Evolutionary conservation across 2,797 vertebrate species (phyloP).

Genomic region (Psittacula echo): DNA sequence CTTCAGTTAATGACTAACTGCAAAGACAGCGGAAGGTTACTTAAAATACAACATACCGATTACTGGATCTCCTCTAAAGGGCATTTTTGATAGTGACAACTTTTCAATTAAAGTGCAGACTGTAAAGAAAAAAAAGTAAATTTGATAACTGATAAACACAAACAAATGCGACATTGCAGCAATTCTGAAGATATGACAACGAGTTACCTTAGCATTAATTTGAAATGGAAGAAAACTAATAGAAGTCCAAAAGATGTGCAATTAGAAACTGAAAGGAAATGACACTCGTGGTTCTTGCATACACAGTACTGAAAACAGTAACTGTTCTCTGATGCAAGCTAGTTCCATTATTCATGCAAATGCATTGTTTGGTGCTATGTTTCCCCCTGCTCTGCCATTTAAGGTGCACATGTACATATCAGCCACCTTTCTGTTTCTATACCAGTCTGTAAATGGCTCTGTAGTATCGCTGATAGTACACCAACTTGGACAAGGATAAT

Average conservation of each 20-base stretch:
- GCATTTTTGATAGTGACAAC: slow-evolving; percentile 89
- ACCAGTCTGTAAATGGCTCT: neutral
- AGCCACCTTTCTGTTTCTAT: neutral
- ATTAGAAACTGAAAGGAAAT: neutral
- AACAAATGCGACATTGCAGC: neutral
- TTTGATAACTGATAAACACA: neutral
- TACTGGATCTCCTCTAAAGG: slow-evolving; percentile 84
- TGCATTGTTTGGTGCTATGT: too few species aligned
- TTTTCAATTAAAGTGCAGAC: slow-evolving; percentile 93
- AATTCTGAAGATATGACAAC: neutral
- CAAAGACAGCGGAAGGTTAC: neutral
- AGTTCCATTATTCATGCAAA: neutral
- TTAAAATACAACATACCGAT: slow-evolving; percentile 80
- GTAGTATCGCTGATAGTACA: accelerated
- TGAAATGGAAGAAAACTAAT: neutral
- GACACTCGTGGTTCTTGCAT: neutral
- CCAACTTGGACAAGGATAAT: neutral
- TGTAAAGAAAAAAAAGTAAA: slow-evolving; percentile 65
- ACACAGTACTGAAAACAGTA: neutral
- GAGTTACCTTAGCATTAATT: neutral
- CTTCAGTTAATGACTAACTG: neutral
- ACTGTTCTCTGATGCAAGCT: neutral
- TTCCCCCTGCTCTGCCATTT: neutral
- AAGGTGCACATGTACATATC: neutral
- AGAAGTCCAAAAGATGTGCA: neutral